A percentile compares a stretch with the other conserved stretches of the same genome.
phyloP scores from a whole-genome alignment of 2,797 vertebrate genomes.

The Dendrocincla tyrannina region DNA sequence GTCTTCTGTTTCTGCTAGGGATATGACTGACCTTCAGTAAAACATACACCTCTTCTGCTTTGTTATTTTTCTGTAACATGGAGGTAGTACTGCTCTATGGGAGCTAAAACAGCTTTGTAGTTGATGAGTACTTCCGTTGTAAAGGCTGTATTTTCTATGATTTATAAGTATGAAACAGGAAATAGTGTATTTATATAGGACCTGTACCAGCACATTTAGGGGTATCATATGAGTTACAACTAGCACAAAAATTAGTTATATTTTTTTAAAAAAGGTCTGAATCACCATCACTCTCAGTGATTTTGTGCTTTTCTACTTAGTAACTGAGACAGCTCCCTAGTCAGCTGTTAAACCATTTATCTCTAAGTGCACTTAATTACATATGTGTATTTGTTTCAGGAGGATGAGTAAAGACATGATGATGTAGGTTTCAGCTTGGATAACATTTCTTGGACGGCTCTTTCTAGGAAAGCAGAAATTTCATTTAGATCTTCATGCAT shows the following conservation, averaged over 20 bases:
- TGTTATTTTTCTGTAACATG: neutral
- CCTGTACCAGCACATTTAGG: neutral
- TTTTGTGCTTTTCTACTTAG: neutral
- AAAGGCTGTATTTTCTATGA: neutral
- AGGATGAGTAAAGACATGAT: neutral
- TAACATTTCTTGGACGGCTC: neutral
- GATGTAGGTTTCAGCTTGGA: neutral
- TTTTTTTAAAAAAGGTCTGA: neutral
- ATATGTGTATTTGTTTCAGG: neutral
- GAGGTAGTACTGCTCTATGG: neutral
- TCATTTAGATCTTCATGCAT: neutral
- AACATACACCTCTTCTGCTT: neutral
- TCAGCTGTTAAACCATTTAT: neutral
- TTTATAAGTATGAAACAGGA: neutral
- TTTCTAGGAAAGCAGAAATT: neutral
- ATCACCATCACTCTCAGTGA: neutral
- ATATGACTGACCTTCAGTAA: neutral
- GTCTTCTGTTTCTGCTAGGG: neutral
- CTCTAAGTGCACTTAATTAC: neutral
- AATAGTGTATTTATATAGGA: neutral
- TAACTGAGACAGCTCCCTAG: neutral
- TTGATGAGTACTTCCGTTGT: neutral
- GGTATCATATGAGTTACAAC: neutral
- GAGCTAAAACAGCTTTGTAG: neutral
- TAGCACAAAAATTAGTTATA: neutral